Percentiles rank a stretch among this genome's conserved stretches.
phyloP scores from a whole-genome alignment of 1,140 invertebrate genomes.

The Drosophila takahashii region DNA sequence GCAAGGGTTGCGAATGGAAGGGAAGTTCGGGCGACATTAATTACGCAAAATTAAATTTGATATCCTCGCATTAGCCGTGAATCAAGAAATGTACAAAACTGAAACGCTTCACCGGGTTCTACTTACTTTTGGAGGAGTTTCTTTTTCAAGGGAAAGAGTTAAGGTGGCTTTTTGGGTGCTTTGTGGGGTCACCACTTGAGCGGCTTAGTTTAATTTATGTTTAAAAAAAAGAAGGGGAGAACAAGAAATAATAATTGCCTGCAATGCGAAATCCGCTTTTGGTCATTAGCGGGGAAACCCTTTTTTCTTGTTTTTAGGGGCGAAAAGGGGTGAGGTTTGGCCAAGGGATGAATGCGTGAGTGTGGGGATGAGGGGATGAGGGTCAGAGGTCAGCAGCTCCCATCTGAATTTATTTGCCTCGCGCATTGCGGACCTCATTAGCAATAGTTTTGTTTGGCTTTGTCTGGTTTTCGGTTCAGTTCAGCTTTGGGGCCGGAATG shows the following conservation, averaged over 20 bases:
- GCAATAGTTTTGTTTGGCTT: conserved; percentile 53
- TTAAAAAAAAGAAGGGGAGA: conserved; percentile 13
- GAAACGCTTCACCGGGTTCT: conserved; percentile 29
- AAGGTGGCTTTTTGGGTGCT: background rate
- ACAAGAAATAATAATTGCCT: conserved; percentile 46
- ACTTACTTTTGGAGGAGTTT: conserved; percentile 11
- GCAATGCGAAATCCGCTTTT: conserved; percentile 62
- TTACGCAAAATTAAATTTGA: conserved; percentile 81
- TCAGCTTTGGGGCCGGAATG: conserved; percentile 17
- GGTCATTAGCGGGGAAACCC: conserved; percentile 40
- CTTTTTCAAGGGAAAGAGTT: background rate
- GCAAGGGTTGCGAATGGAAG: conserved; percentile 28
- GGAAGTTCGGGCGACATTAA: conserved; percentile 68
- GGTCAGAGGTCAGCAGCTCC: conserved; percentile 5
- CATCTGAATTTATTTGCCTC: conserved; percentile 37
- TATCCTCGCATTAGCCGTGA: conserved; percentile 72
- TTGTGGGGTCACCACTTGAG: conserved; percentile 22
- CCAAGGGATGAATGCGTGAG: conserved; percentile 14
- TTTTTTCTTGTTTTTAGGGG: background rate
- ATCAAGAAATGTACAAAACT: conserved; percentile 32
- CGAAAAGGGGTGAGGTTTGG: background rate
- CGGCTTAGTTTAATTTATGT: conserved; percentile 48
- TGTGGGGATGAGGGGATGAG: background rate
- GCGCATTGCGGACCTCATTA: conserved; percentile 51
- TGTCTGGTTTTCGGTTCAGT: conserved; percentile 30